A percentile compares a stretch with the other conserved stretches of the same genome.
phyloP scores from a whole-genome alignment of 1,140 invertebrate species.

The Trypoxylus dichotomus region DNA sequence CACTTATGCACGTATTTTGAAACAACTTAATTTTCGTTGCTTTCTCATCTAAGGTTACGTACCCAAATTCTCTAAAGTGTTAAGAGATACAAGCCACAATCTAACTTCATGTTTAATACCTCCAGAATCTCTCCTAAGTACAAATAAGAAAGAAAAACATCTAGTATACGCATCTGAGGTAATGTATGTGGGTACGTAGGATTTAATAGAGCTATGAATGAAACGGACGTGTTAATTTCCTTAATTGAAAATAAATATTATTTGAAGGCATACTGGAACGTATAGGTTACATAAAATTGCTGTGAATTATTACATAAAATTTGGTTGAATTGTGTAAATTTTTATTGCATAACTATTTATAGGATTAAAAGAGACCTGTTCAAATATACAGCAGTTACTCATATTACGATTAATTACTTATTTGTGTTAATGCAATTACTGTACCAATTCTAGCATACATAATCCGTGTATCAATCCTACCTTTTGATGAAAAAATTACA shows the following conservation, averaged over 20 bases:
- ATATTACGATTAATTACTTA: too few species aligned
- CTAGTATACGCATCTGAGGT: not conserved
- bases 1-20: too few species aligned
- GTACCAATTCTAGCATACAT: too few species aligned
- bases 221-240: not conserved
- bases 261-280: not conserved
- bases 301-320: not conserved
- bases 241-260: conserved; percentile 26
- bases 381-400: too few species aligned
- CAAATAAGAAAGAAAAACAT: conserved; percentile 4
- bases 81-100: not conserved
- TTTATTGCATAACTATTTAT: not conserved
- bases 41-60: not conserved
- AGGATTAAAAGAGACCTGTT: too few species aligned
- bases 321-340: not conserved
- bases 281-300: not conserved
- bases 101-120: not conserved
- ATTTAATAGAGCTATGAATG: not conserved
- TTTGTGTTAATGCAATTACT: too few species aligned
- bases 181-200: not conserved
- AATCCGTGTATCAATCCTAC: too few species aligned
- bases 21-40: too few species aligned
- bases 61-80: not conserved
- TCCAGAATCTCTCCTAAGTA: not conserved
- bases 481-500: too few species aligned